Evolutionary conservation across 2,113 vertebrate species (phyloP).

Genomic region (Turdus rufiventris): DNA sequence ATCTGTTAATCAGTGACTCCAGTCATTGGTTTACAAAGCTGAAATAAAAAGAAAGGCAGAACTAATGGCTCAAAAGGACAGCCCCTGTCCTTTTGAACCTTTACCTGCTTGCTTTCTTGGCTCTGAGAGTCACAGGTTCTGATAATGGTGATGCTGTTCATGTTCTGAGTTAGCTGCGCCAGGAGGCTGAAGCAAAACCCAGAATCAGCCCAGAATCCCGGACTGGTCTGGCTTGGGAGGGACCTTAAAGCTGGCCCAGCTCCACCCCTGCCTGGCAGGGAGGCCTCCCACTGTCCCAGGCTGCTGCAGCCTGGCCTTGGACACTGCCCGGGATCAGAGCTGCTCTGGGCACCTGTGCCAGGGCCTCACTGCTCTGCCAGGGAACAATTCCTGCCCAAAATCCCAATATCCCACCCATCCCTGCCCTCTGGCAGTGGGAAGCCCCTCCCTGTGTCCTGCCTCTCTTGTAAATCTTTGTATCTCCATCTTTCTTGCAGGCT

Average conservation of each 20-base stretch:
- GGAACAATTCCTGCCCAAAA: neutral
- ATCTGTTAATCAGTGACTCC: neutral
- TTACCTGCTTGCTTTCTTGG: neutral
- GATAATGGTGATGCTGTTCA: neutral
- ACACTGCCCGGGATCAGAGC: too few species aligned
- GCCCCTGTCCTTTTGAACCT: neutral
- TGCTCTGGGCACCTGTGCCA: neutral
- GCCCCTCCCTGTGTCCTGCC: too few species aligned
- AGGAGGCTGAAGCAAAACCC: neutral
- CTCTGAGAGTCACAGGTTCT: neutral
- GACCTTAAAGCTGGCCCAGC: neutral
- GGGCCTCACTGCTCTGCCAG: accelerated
- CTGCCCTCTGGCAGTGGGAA: neutral
- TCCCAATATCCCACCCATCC: neutral
- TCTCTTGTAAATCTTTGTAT: neutral
- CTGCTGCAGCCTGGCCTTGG: too few species aligned
- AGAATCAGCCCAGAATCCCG: neutral
- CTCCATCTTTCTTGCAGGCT: neutral
- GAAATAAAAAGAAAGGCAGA: neutral
- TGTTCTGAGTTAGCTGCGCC: neutral
- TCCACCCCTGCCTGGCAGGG: neutral
- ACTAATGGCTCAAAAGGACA: neutral
- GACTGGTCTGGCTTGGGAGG: neutral
- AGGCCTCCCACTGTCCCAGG: neutral
- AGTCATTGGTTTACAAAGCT: neutral